Evolutionary conservation across 1,140 invertebrate genomes (phyloP), one percentile per base, ranked within the genome.

Genomic region (Heliconius nattereri): DNA sequence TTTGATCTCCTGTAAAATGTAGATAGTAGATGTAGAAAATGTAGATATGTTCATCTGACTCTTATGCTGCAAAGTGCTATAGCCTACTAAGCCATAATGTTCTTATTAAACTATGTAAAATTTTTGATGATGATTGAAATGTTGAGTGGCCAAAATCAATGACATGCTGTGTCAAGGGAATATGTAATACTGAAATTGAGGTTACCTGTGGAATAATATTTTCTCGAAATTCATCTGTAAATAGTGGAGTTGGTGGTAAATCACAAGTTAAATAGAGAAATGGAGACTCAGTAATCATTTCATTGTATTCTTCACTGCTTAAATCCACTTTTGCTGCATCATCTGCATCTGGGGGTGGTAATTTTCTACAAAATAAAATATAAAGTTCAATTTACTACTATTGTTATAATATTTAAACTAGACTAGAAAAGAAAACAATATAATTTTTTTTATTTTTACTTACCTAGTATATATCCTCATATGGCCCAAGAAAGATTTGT

Each of bases 251-350:
- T 2, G 99, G 97, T 3, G 99, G 99, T 72, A 99, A 95, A 95
- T 99, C 99, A 92, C 99, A 99, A 8, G 99, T 99, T 74, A 99
- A 95, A 94, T 99, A 99, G 29, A 99, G 95, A 94, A 99, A 99
- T 45, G 98, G 98, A 20, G 97, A 98, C 83, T 99, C 97, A 16
- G 98, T 97, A 49, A 97, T 96, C 84, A 96, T 96, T 91, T 99
- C 98, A 80, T 96, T 96, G 91, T 99, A 99, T 87, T 99, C 98
- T 3, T 98, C 96, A 13, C 97, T 98, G 73, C 95, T 95, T 45
- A 98, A 88, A 76, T 97, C 96, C 76, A 96, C 96, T 92, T 98
- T 97, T 85, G 98, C 97, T 84, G 97, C 97, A 86, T 99, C 98
- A 86, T 98, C 98, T 71, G 98, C 95, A 91, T 99, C 98, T 16